These are phyloP conservation scores for Acanthopagrus latus DNA, from an alignment of 2,797 vertebrate species.

Conservation along the genomic window DNA sequence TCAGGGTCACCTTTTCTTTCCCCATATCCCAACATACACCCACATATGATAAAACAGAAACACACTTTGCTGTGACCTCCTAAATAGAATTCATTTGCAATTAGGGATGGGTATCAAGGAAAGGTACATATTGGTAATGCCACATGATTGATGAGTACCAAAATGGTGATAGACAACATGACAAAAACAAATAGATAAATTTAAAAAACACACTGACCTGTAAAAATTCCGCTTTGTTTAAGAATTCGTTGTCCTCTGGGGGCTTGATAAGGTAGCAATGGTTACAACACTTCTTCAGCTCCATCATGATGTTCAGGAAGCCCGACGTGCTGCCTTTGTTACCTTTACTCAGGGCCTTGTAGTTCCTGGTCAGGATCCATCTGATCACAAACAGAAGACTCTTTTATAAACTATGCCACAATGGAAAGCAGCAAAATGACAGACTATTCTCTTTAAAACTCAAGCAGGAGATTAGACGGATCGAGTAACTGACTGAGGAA, in stretches of 20 bases:
- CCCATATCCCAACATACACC: background rate
- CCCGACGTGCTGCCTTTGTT: constrained; percentile 98
- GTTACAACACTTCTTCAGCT: constrained; percentile 99
- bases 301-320: constrained; percentile 99
- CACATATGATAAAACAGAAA: background rate
- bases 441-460: background rate
- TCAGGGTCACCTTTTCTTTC: background rate
- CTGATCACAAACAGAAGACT: constrained; percentile 72
- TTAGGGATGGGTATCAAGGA: too few relatives aligned
- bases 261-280: constrained; percentile 99
- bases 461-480: background rate
- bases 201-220: constrained; percentile 85
- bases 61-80: background rate
- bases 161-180: too few relatives aligned
- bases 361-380: constrained; percentile 99
- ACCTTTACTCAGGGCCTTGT: constrained; percentile 98
- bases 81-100: background rate
- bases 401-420: background rate
- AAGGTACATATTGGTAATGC: too few relatives aligned
- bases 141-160: too few relatives aligned
- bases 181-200: too few relatives aligned
- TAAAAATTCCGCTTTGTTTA: constrained; percentile 94
- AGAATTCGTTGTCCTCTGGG: constrained; percentile 95
- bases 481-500: background rate
- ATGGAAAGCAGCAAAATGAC: background rate